Evolutionary conservation across 2,797 vertebrate species (phyloP).

Genomic region (Nothura maculosa): DNA sequence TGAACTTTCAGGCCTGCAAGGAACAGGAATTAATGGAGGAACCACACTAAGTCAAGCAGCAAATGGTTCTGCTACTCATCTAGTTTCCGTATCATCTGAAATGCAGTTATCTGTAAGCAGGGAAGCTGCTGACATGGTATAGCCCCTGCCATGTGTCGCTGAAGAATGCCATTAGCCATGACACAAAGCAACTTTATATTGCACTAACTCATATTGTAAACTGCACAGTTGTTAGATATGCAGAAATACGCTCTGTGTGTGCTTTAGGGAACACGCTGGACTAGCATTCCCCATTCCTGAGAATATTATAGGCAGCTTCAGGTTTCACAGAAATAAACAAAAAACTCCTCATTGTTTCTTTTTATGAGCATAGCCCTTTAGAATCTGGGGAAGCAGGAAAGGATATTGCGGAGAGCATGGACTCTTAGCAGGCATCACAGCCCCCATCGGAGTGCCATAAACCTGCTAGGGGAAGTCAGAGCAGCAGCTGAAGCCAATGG

Average conservation of each 20-base stretch:
- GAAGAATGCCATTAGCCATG: conserved; percentile 36
- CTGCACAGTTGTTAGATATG: background rate
- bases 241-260: background rate
- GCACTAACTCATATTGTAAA: background rate
- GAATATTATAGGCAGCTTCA: background rate
- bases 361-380: background rate
- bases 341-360: background rate
- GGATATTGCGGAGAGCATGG: background rate
- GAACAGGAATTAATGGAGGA: conserved; percentile 44
- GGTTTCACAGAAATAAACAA: background rate
- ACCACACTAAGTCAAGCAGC: conserved; percentile 8
- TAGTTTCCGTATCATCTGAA: conserved; percentile 49
- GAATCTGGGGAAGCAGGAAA: background rate
- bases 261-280: background rate
- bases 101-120: background rate
- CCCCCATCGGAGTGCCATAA: background rate
- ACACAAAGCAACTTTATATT: background rate
- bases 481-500: background rate
- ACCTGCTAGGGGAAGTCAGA: background rate
- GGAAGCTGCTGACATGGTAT: background rate
- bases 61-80: background rate
- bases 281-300: conserved; percentile 11
- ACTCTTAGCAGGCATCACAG: background rate
- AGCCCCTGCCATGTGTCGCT: background rate
- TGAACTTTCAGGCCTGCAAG: conserved; percentile 25